Evolutionary conservation across 2,113 vertebrate genomes (phyloP).

Genomic region (Corapipo altera): DNA sequence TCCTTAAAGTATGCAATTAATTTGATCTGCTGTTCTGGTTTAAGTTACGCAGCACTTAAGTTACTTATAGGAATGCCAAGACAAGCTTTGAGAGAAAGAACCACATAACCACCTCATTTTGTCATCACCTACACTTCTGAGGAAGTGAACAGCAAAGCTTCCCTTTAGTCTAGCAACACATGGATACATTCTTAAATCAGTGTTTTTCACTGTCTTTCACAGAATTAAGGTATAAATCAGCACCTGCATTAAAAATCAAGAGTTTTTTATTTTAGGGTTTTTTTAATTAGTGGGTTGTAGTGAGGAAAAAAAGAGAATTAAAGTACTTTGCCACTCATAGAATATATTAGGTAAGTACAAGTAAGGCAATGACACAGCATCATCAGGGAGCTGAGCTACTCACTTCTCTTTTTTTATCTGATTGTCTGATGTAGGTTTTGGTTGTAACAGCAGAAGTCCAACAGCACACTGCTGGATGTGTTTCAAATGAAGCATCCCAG

Average conservation of each 20-base stretch:
- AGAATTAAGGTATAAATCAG: not conserved
- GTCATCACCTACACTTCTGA: not conserved
- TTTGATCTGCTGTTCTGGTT: not conserved
- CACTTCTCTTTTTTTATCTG: not conserved
- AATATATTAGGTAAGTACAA: not conserved
- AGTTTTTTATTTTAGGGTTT: accelerated
- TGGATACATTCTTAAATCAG: not conserved
- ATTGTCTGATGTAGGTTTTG: not conserved
- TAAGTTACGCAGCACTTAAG: not conserved
- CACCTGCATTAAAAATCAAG: not conserved
- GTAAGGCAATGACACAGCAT: not conserved
- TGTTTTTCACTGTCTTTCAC: not conserved
- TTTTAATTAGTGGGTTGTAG: not conserved
- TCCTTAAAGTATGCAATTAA: not conserved
- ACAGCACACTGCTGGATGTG: too few relatives aligned
- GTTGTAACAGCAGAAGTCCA: not conserved
- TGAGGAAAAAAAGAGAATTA: not conserved
- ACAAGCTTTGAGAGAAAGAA: not conserved
- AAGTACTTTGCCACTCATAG: not conserved
- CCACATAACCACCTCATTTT: not conserved
- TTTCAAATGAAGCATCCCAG: too few relatives aligned
- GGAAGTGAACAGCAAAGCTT: not conserved
- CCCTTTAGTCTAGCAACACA: not conserved
- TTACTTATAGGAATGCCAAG: not conserved
- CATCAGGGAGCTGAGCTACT: not conserved